Evolutionary conservation across 1,140 invertebrate species (phyloP).

Genomic region (Pachypeltis micranthus): DNA sequence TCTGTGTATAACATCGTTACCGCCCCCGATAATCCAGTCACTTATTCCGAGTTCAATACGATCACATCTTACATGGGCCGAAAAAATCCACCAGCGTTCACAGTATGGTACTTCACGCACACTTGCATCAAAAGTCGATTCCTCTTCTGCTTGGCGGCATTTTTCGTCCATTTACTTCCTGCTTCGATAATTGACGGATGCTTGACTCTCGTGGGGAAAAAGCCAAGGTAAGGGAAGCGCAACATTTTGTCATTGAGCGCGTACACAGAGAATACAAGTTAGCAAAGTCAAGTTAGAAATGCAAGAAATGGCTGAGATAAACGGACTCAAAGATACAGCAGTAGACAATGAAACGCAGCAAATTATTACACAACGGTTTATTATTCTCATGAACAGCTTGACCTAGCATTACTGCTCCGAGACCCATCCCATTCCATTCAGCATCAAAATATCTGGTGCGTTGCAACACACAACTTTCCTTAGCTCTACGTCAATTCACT

Average conservation of each 20-base stretch:
- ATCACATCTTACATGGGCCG: neutral
- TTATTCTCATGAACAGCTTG: too few species aligned
- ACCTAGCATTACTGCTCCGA: too few species aligned
- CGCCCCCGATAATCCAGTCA: conserved; percentile 49
- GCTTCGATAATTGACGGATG: conserved; percentile 12
- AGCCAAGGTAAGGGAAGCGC: conserved; percentile 14
- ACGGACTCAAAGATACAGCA: too few species aligned
- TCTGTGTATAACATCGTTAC: conserved; percentile 61
- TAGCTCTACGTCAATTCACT: too few species aligned
- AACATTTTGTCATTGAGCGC: too few species aligned
- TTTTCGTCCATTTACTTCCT: conserved; percentile 10
- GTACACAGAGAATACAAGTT: neutral
- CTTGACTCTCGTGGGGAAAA: neutral
- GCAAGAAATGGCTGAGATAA: neutral
- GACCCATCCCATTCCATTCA: too few species aligned
- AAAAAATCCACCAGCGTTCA: neutral
- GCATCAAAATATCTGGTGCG: too few species aligned
- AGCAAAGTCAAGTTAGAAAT: neutral
- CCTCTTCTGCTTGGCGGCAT: neutral
- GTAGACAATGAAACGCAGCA: too few species aligned
- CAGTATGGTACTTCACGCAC: conserved; percentile 10
- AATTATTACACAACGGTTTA: too few species aligned
- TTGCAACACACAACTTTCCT: too few species aligned
- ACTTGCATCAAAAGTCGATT: neutral
- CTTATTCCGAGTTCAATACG: conserved; percentile 47